These are phyloP conservation scores for Scaptomyza tumidula DNA, from an alignment of 2,888 invertebrate species.

Conservation along the genomic window DNA sequence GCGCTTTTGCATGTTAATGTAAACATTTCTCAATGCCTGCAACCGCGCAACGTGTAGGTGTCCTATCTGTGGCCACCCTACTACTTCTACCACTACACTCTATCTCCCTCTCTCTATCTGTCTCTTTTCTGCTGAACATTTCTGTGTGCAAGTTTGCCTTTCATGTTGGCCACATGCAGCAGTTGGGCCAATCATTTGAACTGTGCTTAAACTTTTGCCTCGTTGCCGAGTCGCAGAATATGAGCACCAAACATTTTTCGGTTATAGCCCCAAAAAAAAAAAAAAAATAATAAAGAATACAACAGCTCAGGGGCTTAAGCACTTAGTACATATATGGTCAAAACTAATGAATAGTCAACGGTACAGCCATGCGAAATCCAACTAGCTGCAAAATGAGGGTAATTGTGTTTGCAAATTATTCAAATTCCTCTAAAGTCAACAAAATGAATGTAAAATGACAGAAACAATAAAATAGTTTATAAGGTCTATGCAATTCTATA, in stretches of 20 bases:
- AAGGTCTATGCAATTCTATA: neutral
- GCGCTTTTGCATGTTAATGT: slow-evolving; percentile 63
- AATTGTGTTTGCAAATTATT: neutral
- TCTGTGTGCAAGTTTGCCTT: slow-evolving; percentile 24
- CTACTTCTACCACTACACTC: neutral
- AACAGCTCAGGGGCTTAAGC: slow-evolving; percentile 10
- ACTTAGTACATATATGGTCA: slow-evolving; percentile 7
- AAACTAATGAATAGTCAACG: slow-evolving; percentile 20
- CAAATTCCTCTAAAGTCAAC: slow-evolving; percentile 1
- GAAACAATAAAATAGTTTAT: neutral
- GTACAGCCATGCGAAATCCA: neutral
- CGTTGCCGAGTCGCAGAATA: slow-evolving; percentile 40
- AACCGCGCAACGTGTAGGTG: slow-evolving; percentile 57
- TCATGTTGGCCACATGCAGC: slow-evolving; percentile 37
- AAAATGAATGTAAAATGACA: neutral
- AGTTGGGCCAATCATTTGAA: slow-evolving; percentile 60
- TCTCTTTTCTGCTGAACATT: too few species aligned
- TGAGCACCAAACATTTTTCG: slow-evolving; percentile 30
- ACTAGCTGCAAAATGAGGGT: slow-evolving; percentile 4
- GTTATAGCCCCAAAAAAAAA: neutral
- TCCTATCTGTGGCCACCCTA: slow-evolving; percentile 30
- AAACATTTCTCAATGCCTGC: slow-evolving; percentile 57
- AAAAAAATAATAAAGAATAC: slow-evolving; percentile 8
- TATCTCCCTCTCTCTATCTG: too few species aligned
- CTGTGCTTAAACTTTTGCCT: slow-evolving; percentile 57